Base-by-base conservation (phyloP, 2,113 vertebrate species). In the Gymnorhina tibicen region DNA sequence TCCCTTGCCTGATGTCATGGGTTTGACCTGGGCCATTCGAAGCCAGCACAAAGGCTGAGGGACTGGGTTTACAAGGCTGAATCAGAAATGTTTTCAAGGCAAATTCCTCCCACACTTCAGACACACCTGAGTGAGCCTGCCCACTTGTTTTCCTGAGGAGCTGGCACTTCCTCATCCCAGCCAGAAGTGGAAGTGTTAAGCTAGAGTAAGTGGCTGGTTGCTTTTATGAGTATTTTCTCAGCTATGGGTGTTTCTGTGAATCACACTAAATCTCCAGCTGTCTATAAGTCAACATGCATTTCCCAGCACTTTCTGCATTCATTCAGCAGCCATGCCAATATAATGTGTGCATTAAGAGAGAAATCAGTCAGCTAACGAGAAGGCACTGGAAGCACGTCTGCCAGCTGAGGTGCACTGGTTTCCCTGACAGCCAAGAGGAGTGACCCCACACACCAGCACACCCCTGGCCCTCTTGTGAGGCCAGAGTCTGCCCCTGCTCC, bases 151-250 rank as follows among this genome's bases (percentile, higher is more conserved):
- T 95, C 44, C 85, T 16, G 19, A 84, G 75, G 72, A 91, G 55
- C 69, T 2, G 2, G 42, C 44, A 35, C 52, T 84, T 78, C 85
- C 85, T 90, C 55, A 9, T 78, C 28, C 22, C 15, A 26, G 64
- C 22, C 91, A 93, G 92, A 59, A 92, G 72, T 78, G 76, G 63
- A 96, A 88, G 72, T 44, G 83, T 78, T 83, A 79, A 93, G 44
- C 50, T 84, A 56, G 32, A 2, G 1, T 85, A 52, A 96, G 52
- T 33, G 64, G 35, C 60, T 89, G 33, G 67, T 52, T 93, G 64
- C 22, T 93, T 94, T 78, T 69, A 74, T 70, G 55, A 87, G 63
- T 67, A 44, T 85, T 92, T 87, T 95, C 87, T 94, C 81, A 95
- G 63, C 30, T 8, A 59, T 41, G 63, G 47, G 68, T 83, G 79